Conservation (phyloP, 2,888 invertebrate genomes). For the Thymelicus sylvestris region DNA sequence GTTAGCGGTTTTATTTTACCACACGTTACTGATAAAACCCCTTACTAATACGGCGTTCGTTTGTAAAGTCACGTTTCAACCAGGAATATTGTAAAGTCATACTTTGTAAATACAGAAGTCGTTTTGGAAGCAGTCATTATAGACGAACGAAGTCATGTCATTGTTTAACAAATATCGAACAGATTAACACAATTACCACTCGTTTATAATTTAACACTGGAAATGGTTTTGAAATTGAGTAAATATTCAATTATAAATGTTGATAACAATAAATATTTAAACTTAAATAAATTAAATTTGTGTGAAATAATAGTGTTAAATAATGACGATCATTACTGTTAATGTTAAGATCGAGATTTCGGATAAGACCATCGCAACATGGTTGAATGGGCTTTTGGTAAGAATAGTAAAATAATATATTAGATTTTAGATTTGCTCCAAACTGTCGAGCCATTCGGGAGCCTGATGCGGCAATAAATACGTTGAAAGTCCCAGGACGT, state of each 20-base stretch:
- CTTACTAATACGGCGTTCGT: neutral
- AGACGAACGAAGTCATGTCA: neutral
- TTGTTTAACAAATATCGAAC: neutral
- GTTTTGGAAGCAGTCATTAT: too few relatives aligned
- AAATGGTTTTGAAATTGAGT: neutral
- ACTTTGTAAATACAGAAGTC: neutral
- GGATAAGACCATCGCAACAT: neutral
- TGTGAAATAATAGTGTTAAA: conserved; percentile 21
- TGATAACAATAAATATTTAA: neutral
- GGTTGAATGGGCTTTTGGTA: neutral
- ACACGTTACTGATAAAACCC: conserved; percentile 2
- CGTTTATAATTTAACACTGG: neutral
- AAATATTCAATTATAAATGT: neutral
- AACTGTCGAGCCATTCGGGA: too few relatives aligned
- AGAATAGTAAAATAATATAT: neutral
- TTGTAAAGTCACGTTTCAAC: neutral
- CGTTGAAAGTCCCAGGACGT: too few relatives aligned
- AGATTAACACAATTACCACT: neutral
- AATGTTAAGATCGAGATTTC: conserved; percentile 1
- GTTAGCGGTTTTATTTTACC: neutral
- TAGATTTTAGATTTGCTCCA: too few relatives aligned
- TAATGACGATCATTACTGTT: neutral
- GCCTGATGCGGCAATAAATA: too few relatives aligned
- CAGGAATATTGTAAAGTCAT: neutral
- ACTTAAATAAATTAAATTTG: conserved; percentile 6